Base-by-base conservation (phyloP, 1,140 invertebrate genomes). In the Pollicipes pollicipes region DNA sequence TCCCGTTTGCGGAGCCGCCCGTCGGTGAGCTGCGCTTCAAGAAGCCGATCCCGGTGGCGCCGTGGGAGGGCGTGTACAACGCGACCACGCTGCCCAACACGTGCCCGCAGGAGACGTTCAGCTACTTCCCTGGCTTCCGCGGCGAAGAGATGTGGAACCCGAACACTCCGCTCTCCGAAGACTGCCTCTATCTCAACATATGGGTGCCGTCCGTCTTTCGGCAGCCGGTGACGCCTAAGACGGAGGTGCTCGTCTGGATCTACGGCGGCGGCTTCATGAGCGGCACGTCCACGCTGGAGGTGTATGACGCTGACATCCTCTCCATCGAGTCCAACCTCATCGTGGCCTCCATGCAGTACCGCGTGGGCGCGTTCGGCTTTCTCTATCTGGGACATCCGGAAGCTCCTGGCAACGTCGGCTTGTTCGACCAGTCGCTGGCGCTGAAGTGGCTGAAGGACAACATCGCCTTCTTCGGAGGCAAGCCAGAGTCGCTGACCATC, bases 71-170 rank as follows among this genome's bases (percentile, higher is more conserved):
- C 1, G 84, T 91, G 0, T 81, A 89, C 26, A 88, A 92, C 78
- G 89, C 90, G 29, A 91, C 86, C 0, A 83, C 83, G 29, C 80
- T 90, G 77, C 89, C 90, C 30, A 90, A 91, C 77, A 89, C 88
- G 72, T 93, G 91, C 80, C 71, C 74, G 30, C 76, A 77, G 58
- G 70, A 69, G 78, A 83, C 87, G 70, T 92, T 91, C 78, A 89
- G 91, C 77, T 91, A 90, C 77, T 93, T 93, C 74, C 89, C 89
- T 0, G 90, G 89, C 0, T 93, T 93, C 79, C 86, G 88, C 71
- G 90, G 91, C n/a, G 90, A 93, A 76, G 90, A 91, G 77, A 95
- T 95, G 90, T 96, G 93, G 93, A 95, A 95, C 80, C 90, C 91
- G 0, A 94, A 93, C 75, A 94, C 91, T 0, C 89, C 91, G 77